Conservation (phyloP, 2,797 vertebrate species). For the Megaceryle alcyon region DNA sequence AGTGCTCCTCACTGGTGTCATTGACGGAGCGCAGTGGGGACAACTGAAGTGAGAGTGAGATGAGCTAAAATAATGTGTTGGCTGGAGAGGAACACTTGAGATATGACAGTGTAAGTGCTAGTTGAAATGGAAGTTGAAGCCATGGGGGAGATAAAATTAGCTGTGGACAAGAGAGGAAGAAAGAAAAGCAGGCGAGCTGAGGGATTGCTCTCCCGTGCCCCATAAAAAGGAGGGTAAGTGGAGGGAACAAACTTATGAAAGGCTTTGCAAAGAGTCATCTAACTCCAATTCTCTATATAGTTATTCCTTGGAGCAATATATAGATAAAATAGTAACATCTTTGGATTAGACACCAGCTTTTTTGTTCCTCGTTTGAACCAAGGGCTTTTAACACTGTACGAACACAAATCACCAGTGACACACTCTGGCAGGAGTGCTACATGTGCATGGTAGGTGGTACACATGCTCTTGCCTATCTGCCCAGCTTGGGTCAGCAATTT, state of each 20-base stretch:
- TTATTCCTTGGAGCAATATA: not conserved
- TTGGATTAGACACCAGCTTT: not conserved
- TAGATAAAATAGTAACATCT: not conserved
- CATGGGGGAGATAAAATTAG: conserved; percentile 67
- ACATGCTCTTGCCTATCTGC: not conserved
- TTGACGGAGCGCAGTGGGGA: not conserved
- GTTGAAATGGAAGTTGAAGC: conserved; percentile 52
- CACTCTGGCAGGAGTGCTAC: not conserved
- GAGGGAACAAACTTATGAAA: conserved; percentile 49
- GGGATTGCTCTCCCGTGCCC: conserved; percentile 52
- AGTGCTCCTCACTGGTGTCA: conserved; percentile 25
- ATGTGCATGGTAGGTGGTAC: not conserved
- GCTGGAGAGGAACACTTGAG: conserved; percentile 49
- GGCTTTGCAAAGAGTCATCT: conserved; percentile 43
- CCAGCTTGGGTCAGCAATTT: not conserved
- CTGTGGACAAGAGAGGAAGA: conserved; percentile 31
- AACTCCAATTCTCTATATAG: not conserved
- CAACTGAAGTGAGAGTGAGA: conserved; percentile 36
- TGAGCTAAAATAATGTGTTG: conserved; percentile 57
- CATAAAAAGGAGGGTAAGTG: conserved; percentile 33
- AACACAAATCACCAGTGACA: not conserved
- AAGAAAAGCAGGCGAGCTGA: conserved; percentile 24
- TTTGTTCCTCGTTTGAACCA: not conserved
- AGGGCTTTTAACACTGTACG: not conserved
- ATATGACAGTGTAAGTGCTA: conserved; percentile 44